Conservation (phyloP, 2,888 invertebrate genomes). For the Rambutsinella grinnellia region DNA sequence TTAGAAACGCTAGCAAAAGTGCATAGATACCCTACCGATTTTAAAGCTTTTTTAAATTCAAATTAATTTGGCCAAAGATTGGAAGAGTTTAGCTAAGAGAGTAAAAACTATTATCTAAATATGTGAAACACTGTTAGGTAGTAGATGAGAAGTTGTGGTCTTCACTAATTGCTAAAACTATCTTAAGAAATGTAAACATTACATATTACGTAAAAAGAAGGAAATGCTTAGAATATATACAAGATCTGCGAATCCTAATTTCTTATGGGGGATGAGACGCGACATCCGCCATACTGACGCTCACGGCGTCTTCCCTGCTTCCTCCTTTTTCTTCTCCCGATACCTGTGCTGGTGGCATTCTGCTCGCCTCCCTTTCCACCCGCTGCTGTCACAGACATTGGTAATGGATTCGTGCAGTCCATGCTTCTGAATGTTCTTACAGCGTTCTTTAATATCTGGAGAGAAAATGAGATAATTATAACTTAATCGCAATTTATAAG, state of each 20-base stretch:
- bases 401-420: slow-evolving; percentile 69
- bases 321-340: slow-evolving; percentile 53
- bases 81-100: no score
- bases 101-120: no score
- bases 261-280: slow-evolving; percentile 57
- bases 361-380: slow-evolving; percentile 52
- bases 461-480: neutral
- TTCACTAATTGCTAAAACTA: no score
- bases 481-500: neutral
- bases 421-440: slow-evolving; percentile 69
- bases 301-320: slow-evolving; percentile 49
- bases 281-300: slow-evolving; percentile 62
- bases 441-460: slow-evolving; percentile 69
- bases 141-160: neutral
- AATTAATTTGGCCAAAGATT: no score
- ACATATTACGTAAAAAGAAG: no score
- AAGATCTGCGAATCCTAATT: slow-evolving; percentile 29
- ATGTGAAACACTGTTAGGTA: neutral
- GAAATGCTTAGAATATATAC: no score
- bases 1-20: no score
- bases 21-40: no score
- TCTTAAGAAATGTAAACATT: no score
- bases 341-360: slow-evolving; percentile 27
- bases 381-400: slow-evolving; percentile 65
- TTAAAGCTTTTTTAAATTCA: no score